Evolutionary conservation across 2,888 invertebrate species (phyloP), one percentile per base, ranked within the genome.

Genomic region (Tridacna gigas): DNA sequence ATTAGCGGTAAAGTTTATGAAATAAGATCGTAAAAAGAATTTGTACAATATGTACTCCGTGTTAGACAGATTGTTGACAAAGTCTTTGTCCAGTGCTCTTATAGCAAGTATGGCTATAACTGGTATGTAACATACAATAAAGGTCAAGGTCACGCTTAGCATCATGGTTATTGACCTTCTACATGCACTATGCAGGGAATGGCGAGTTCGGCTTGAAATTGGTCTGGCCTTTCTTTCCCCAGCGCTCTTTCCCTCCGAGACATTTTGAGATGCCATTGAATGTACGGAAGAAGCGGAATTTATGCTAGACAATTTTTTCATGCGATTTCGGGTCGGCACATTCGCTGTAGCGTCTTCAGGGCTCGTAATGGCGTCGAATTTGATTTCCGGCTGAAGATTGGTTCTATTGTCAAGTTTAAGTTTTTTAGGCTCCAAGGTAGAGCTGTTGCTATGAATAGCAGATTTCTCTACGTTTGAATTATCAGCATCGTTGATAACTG

Each of bases 21-120:
- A 74, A n/a, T 74, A 74, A 12, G 74, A 74, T n/a, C 74, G 60
- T 12, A 74, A 37, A 45, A 74, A 74, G 26, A 74, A 56, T 56
- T 61, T 74, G 45, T 74, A 74, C 1, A 74, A 7, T 12, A 71
- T 47, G 13, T 71, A 71, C 48, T 71, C 51, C 15, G 71, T 51
- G 51, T 71, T 51, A 25, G 48, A 22, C 4, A 71, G 51, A 1
- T 71, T 45, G 71, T 71, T 22, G 0, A 26, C 51, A 25, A 71
- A 47, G 15, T 51, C 51, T 25, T 25, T 20, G 51, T 51, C n/a
- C n/a, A 71, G 7, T 13, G 2, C 51, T 15, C 71, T 45, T 5
- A 25, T 5, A 9, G 51, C 26, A 5, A 71, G 51, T 0, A 71
- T 13, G 11, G 13, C 26, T 7, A 71, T 12, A 15, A 71, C 71